Conservation (phyloP, 1,140 invertebrate species). For the Uloborus diversus region DNA sequence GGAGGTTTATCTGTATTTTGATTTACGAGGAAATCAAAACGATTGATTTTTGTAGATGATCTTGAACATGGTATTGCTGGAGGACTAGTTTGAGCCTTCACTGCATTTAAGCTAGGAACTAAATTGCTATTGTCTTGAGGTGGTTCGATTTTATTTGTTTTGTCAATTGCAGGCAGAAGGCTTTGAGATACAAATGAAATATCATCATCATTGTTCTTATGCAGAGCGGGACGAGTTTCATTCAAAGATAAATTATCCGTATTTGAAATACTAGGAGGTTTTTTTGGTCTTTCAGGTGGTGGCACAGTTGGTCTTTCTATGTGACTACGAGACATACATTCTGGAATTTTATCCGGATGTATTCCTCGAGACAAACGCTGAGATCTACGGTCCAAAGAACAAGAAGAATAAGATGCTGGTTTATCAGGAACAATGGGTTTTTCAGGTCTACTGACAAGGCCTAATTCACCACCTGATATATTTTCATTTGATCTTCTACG, state of each 20-base stretch:
- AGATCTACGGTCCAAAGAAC: slow-evolving; percentile 19
- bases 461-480: background rate
- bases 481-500: background rate
- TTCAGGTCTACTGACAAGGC: background rate
- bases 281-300: slow-evolving; percentile 32
- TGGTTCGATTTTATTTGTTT: background rate
- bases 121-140: background rate
- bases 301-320: slow-evolving; percentile 43
- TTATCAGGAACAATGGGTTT: slow-evolving; percentile 30
- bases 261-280: background rate
- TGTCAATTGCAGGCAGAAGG: background rate
- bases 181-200: background rate
- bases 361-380: background rate
- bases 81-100: background rate
- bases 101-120: background rate
- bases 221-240: background rate
- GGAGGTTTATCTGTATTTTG: slow-evolving; percentile 30
- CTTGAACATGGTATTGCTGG: slow-evolving; percentile 5
- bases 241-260: background rate
- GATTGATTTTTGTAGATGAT: slow-evolving; percentile 25
- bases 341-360: background rate
- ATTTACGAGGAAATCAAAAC: slow-evolving; percentile 33
- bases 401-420: slow-evolving; percentile 15
- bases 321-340: background rate
- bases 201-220: background rate